A percentile compares a stretch with the other conserved stretches of the same genome.
These are phyloP conservation scores for Cephonodes hylas DNA, from an alignment of 2,888 invertebrate species.

Conservation along the genomic window DNA sequence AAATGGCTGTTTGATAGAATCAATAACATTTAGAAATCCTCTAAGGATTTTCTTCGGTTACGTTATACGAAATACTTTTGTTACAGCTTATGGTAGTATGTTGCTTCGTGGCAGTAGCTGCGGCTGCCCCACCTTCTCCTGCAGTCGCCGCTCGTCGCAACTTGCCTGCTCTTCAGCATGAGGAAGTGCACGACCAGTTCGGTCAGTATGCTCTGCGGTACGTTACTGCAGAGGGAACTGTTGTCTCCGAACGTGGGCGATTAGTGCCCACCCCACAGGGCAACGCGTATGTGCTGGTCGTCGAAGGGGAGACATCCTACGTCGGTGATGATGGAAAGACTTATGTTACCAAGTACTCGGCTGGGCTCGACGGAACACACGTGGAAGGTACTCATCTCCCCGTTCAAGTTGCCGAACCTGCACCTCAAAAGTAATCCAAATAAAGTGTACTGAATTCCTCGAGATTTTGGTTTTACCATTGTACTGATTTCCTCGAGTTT, in stretches of 20 bases:
- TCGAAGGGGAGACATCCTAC: conserved; percentile 54
- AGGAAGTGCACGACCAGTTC: conserved; percentile 48
- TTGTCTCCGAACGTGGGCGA: conserved; percentile 51
- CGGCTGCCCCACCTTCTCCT: conserved; percentile 34
- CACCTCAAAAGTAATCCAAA: background rate
- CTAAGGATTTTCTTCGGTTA: background rate
- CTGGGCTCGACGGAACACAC: conserved; percentile 50
- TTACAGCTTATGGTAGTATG: conserved; percentile 40
- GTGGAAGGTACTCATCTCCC: conserved; percentile 48
- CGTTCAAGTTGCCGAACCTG: conserved; percentile 31
- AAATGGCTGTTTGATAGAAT: too few relatives aligned
- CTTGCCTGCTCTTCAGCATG: conserved; percentile 44
- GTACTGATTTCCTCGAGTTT: background rate
- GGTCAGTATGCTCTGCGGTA: conserved; percentile 56
- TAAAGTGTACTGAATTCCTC: background rate
- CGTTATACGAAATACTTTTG: background rate
- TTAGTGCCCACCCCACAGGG: conserved; percentile 46
- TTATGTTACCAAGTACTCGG: conserved; percentile 55
- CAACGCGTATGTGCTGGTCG: conserved; percentile 42
- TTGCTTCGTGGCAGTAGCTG: conserved; percentile 34
- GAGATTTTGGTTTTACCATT: background rate
- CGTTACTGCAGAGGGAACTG: conserved; percentile 55
- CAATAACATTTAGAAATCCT: background rate
- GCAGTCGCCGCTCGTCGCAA: conserved; percentile 29
- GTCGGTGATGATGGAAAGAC: conserved; percentile 53